Percentiles rank a stretch among this genome's conserved stretches.
phyloP scores from a whole-genome alignment of 2,888 invertebrate species.

The Lymantria dispar region DNA sequence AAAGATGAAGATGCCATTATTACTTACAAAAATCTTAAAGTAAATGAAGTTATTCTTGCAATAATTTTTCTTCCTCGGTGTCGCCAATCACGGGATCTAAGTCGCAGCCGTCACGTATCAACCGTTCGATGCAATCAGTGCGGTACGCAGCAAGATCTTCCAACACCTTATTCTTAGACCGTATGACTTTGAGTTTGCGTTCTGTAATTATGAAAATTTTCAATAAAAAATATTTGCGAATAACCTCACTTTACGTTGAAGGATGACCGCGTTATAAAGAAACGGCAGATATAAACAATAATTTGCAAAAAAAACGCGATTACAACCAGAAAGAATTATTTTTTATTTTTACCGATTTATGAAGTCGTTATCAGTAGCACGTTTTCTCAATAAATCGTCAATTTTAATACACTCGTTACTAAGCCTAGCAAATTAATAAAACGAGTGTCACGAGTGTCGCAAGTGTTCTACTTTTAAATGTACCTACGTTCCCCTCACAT shows the following conservation, averaged over 20 bases:
- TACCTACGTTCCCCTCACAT: too few species aligned
- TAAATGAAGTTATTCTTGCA: conserved; percentile 56
- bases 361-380: too few species aligned
- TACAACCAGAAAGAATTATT: too few species aligned
- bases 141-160: conserved; percentile 81
- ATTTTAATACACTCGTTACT: too few species aligned
- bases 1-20: conserved; percentile 64
- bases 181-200: conserved; percentile 64
- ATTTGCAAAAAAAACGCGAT: too few species aligned
- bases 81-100: conserved; percentile 76
- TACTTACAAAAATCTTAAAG: conserved; percentile 60
- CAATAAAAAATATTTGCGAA: background rate
- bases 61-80: conserved; percentile 67
- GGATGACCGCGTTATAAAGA: too few species aligned
- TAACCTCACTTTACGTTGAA: background rate
- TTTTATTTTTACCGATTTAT: too few species aligned
- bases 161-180: conserved; percentile 79
- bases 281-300: too few species aligned
- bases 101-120: conserved; percentile 79
- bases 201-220: conserved; percentile 45
- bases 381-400: too few species aligned
- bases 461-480: background rate
- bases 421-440: too few species aligned
- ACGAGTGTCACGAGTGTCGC: background rate
- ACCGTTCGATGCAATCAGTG: conserved; percentile 83